A percentile compares a stretch with the other conserved stretches of the same genome.
These are phyloP conservation scores for Brachycybe producta DNA, from an alignment of 2,888 invertebrate genomes.

Conservation along the genomic window DNA sequence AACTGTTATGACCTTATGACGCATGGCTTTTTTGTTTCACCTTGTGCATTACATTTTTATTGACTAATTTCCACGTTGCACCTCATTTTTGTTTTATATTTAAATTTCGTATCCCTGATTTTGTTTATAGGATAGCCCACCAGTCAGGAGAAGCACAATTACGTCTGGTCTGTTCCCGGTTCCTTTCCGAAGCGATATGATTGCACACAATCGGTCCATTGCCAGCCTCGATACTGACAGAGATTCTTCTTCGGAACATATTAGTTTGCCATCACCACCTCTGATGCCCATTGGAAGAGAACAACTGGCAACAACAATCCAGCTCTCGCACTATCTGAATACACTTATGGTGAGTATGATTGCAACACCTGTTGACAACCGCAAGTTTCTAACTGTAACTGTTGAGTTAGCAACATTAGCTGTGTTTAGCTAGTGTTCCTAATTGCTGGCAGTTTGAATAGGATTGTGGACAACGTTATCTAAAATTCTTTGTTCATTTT, in stretches of 20 bases:
- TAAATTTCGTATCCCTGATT: no score
- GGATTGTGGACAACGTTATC: no score
- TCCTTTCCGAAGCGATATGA: constrained; percentile 4
- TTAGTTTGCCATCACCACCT: constrained; percentile 32
- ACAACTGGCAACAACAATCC: constrained; percentile 59
- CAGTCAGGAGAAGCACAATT: constrained; percentile 14
- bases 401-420: neutral
- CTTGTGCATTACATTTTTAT: no score
- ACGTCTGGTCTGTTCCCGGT: constrained; percentile 12
- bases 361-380: no score
- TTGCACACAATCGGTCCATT: constrained; percentile 10
- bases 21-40: no score
- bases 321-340: constrained; percentile 73
- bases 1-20: no score
- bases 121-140: constrained; percentile 14
- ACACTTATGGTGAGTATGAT: constrained; percentile 47
- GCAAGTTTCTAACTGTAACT: neutral
- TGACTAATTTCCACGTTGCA: no score
- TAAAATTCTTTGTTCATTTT: neutral
- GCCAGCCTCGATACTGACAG: constrained; percentile 14
- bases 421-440: neutral
- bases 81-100: no score
- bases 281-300: constrained; percentile 43
- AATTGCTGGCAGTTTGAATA: no score
- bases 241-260: constrained; percentile 23